Evolutionary conservation across 2,797 vertebrate species (phyloP).

Genomic region (Girardinus metallicus): DNA sequence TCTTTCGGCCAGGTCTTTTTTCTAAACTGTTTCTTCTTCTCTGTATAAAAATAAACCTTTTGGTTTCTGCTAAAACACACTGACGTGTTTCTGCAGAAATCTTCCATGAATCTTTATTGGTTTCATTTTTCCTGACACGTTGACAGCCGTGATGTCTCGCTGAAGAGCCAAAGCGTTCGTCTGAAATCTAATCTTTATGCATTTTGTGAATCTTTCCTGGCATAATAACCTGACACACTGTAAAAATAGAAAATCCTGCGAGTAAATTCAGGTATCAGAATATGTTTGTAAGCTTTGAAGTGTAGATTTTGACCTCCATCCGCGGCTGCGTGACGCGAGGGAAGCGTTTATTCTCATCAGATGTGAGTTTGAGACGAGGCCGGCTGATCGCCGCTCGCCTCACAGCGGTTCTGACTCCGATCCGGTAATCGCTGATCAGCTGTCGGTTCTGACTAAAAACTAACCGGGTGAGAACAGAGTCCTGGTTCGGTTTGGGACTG

Average conservation of each 20-base stretch:
- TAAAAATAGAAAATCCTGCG: neutral
- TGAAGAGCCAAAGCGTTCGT: neutral
- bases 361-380: too few species aligned
- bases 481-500: neutral
- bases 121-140: neutral
- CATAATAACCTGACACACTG: neutral
- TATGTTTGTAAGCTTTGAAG: neutral
- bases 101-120: neutral
- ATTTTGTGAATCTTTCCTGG: neutral
- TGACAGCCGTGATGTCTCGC: too few species aligned
- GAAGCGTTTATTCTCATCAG: neutral
- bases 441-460: too few species aligned
- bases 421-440: too few species aligned
- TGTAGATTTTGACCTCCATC: slow-evolving; percentile 7
- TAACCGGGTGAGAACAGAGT: too few species aligned
- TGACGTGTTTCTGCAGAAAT: neutral
- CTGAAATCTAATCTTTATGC: neutral
- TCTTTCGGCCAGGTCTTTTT: too few species aligned
- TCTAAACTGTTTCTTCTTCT: too few species aligned
- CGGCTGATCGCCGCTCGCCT: too few species aligned
- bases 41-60: neutral
- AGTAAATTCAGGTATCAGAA: neutral
- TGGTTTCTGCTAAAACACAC: neutral
- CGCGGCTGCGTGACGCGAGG: neutral
- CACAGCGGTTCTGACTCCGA: too few species aligned